Base-by-base conservation (phyloP, 2,888 invertebrate species). In the Limnephilus lunatus region DNA sequence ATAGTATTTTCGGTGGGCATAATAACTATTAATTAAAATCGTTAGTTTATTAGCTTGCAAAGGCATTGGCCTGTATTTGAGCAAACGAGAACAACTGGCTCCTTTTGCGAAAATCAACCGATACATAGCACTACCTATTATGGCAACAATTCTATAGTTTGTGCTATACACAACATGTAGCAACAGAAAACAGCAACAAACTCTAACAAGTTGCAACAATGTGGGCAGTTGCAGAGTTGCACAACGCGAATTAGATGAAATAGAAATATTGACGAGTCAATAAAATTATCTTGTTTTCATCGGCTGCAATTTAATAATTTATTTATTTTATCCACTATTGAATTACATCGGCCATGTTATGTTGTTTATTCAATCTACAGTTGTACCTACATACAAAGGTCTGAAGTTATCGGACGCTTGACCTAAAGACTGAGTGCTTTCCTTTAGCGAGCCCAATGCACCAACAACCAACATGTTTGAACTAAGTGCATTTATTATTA, bases 31-130 rank as follows among this genome's bases (percentile, higher is more conserved):
- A 25, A 7, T 7, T 68, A 68, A 68, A 68, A 25, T 68, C 2
- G 9, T n/a, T 68, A 68, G 25, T 68, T 68, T 83, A 83, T 35
- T 35, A 35, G 25, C 32, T 25, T 19, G 44, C n/a, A 30, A 25
- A 86, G 48, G 5, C 86, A 30, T 44, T 86, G 48, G 44, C 86
- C 86, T 86, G 44, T n/a, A 86, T 86, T 86, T n/a, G 30, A 30
- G 35, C 44, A 86, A 86, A 19, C 86, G 30, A 86, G 44, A 30
- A 48, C 48, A 48, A 15, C 86, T 14, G 14, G 48, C 39, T 86
- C 3, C 48, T 11, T 25, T n/a, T 30, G 86, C n/a, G 44, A 19
- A n/a, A 86, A 86, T 9, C 14, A 5, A 86, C 48, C 15, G 11
- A 35, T 48, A 30, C 25, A 48, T 15, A 19, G 53, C 25, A 15